Conservation (phyloP, 2,888 invertebrate genomes). For the Hoplodrina ambigua region DNA sequence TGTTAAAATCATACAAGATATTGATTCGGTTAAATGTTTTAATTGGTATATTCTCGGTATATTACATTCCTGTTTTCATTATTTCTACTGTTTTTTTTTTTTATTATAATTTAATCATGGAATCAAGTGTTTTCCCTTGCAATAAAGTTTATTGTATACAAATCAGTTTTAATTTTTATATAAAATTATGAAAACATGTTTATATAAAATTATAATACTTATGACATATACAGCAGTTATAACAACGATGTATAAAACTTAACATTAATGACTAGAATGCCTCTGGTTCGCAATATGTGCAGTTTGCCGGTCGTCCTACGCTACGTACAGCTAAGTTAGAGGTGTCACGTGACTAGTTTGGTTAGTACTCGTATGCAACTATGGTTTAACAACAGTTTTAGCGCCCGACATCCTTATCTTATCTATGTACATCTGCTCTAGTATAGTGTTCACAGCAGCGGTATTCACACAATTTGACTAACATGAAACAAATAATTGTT, state of each 20-base stretch:
- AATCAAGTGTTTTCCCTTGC: constrained; percentile 72
- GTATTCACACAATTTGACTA: constrained; percentile 21
- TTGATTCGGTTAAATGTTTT: constrained; percentile 81
- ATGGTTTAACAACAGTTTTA: constrained; percentile 33
- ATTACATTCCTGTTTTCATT: constrained; percentile 85
- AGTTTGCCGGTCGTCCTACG: constrained; percentile 49
- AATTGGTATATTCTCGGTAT: constrained; percentile 83
- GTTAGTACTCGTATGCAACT: constrained; percentile 68
- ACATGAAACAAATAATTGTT: constrained; percentile 21
- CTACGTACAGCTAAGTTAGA: constrained; percentile 70
- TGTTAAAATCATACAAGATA: constrained; percentile 71
- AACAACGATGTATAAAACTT: constrained; percentile 78
- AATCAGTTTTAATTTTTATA: constrained; percentile 70
- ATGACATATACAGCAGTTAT: constrained; percentile 66
- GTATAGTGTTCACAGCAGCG: constrained; percentile 23
- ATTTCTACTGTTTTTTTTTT: constrained; percentile 46
- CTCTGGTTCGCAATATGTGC: constrained; percentile 73
- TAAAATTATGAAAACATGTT: constrained; percentile 69
- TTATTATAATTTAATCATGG: constrained; percentile 69
- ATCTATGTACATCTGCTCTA: background rate
- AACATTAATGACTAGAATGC: constrained; percentile 85
- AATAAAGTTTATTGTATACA: constrained; percentile 83
- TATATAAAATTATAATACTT: constrained; percentile 51
- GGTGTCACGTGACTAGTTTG: constrained; percentile 82
- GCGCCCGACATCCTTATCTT: background rate